Percentiles rank a stretch among this genome's conserved stretches.
Evolutionary conservation across 1,140 invertebrate genomes (phyloP).

Genomic region (Macrostomum lignano): DNA sequence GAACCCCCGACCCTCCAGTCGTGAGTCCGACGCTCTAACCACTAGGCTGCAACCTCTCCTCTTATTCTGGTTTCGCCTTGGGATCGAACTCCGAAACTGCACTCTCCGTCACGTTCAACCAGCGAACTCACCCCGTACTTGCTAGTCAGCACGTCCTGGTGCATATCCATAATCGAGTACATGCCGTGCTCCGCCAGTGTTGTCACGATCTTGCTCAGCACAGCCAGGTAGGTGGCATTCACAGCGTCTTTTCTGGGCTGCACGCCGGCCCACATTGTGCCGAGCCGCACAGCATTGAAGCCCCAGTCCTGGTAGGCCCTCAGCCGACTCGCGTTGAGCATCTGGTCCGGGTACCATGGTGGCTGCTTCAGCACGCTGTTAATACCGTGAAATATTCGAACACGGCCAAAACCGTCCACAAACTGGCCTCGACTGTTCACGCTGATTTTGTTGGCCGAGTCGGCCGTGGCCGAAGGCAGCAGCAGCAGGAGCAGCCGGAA

Average conservation of each 20-base stretch:
- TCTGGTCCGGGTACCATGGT: slow-evolving; percentile 10
- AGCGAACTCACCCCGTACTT: too few relatives aligned
- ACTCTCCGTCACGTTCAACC: background rate
- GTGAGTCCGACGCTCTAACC: too few relatives aligned
- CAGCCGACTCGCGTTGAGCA: slow-evolving; percentile 10
- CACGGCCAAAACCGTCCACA: slow-evolving; percentile 9
- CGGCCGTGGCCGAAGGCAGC: too few relatives aligned
- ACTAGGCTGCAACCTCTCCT: too few relatives aligned
- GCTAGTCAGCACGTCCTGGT: slow-evolving; percentile 12
- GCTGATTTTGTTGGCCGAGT: too few relatives aligned
- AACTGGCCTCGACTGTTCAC: too few relatives aligned
- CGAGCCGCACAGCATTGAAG: slow-evolving; percentile 12
- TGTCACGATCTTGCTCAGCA: slow-evolving; percentile 10
- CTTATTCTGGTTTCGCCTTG: too few relatives aligned
- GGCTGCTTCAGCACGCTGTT: slow-evolving; percentile 11
- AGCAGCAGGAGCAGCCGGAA: too few relatives aligned
- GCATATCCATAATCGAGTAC: slow-evolving; percentile 12
- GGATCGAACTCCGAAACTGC: too few relatives aligned
- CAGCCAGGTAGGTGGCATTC: slow-evolving; percentile 11
- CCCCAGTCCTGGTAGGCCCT: slow-evolving; percentile 10
- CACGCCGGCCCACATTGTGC: slow-evolving; percentile 12
- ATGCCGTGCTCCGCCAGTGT: slow-evolving; percentile 10
- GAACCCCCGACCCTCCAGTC: too few relatives aligned
- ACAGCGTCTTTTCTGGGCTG: slow-evolving; percentile 8
- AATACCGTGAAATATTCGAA: slow-evolving; percentile 12